Evolutionary conservation across 2,113 vertebrate species (phyloP), one percentile per base, ranked within the genome.

Genomic region (Macquaria australasica): DNA sequence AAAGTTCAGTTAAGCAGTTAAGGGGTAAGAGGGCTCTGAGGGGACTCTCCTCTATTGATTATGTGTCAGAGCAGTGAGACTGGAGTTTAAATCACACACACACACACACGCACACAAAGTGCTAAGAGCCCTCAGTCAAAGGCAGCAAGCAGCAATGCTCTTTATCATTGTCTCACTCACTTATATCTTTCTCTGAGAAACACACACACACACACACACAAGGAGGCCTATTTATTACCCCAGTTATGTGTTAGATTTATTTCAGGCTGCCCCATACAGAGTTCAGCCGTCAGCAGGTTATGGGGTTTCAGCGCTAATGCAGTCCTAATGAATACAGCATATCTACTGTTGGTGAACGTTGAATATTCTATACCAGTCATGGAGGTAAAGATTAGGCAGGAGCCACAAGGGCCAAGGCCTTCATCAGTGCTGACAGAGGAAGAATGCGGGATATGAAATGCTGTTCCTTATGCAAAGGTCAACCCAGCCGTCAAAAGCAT

Each of bases 1-100:
- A 97, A 97, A 98, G 97, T 98, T 98, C 97, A 98, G 96, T 98
- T 97, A 97, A 98, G 97, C 97, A 97, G 97, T 97, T 97, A 97
- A 97, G 97, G 97, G 97, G 96, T 97, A 97, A 97, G 96, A 97
- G 96, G 97, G 96, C 96, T 98, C 97, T 91, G 73, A 97, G 97
- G 97, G 96, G 97, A 98, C 97, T 97, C 95, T 87, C 95, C 96
- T 93, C 94, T 96, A 98, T 99, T 97, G 97, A 99, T 98, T 98
- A 98, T 97, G 96, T 98, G 97, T 98, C 97, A 97, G 96, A 88
- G 93, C 94, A 94, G 96, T 96, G 96, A 96, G 96, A 96, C 96
- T 96, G 93, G 95, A 96, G 96, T 97, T 97, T 97, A 97, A 97
- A 97, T 96, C 96, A 95, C 95, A 91, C 92, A 66, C 81, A 86